These are phyloP conservation scores for Ornithoptera alexandrae DNA, from an alignment of 2,888 invertebrate genomes.

Conservation along the genomic window DNA sequence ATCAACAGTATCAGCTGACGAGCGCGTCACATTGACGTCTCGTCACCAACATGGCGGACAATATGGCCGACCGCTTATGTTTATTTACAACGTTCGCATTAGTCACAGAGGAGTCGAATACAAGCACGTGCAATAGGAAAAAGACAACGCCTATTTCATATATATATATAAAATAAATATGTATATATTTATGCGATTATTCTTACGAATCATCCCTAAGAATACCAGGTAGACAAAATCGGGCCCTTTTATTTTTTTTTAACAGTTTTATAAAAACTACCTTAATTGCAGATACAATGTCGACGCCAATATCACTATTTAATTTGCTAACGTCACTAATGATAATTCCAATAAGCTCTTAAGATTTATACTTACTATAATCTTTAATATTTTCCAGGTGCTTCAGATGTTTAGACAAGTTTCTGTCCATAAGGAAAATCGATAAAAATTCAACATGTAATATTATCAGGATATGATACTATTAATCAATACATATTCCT, in stretches of 20 bases:
- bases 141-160: conserved; percentile 18
- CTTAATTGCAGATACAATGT: background rate
- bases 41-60: conserved; percentile 62
- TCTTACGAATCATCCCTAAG: conserved; percentile 12
- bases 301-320: background rate
- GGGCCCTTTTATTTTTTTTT: background rate
- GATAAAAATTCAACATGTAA: no score
- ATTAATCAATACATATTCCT: no score
- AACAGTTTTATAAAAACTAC: background rate
- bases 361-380: background rate
- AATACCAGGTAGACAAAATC: conserved; percentile 12
- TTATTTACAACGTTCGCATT: conserved; percentile 59
- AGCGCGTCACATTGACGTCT: conserved; percentile 62
- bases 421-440: background rate
- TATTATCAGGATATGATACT: no score
- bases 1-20: conserved; percentile 59
- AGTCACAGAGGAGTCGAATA: conserved; percentile 33
- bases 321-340: background rate
- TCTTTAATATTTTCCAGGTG: background rate
- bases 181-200: background rate
- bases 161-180: background rate
- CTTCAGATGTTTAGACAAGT: background rate
- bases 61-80: conserved; percentile 59
- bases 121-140: conserved; percentile 25
- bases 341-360: background rate